Evolutionary conservation across 2,888 invertebrate species (phyloP).

Genomic region (Synanthedon formicaeformis): DNA sequence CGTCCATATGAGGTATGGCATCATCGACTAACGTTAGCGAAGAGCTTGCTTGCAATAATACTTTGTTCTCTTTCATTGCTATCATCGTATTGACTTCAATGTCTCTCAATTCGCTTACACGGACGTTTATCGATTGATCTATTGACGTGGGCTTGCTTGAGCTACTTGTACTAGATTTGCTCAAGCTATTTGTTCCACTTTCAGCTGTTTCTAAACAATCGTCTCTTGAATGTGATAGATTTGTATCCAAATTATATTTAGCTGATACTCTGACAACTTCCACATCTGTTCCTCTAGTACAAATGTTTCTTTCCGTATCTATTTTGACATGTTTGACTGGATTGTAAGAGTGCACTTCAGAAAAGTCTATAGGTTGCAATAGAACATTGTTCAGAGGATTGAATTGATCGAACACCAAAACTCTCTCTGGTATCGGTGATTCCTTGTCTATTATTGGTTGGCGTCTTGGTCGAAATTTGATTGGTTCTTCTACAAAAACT

Average conservation of each 20-base stretch:
- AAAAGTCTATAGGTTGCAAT: constrained; percentile 16
- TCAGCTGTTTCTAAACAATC: not conserved
- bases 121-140: constrained; percentile 21
- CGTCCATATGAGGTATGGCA: constrained; percentile 8
- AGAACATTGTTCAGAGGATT: constrained; percentile 54
- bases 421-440: constrained; percentile 2
- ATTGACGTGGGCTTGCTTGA: constrained; percentile 17
- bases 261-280: constrained; percentile 8
- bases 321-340: constrained; percentile 16
- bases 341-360: constrained; percentile 31
- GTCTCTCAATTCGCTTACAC: constrained; percentile 17
- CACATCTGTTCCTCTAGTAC: not conserved
- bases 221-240: not conserved
- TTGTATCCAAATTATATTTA: constrained; percentile 7
- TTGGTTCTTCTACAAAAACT: too few species aligned
- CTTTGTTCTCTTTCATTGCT: constrained; percentile 42
- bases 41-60: constrained; percentile 34
- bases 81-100: constrained; percentile 43
- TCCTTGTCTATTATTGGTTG: not conserved
- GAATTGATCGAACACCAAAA: constrained; percentile 39
- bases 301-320: constrained; percentile 5
- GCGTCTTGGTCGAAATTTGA: not conserved
- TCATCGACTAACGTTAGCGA: constrained; percentile 51
- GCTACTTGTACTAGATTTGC: not conserved
- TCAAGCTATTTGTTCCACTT: not conserved